phyloP scores from a whole-genome alignment of 2,888 invertebrate species.

The Pyralis farinalis region DNA sequence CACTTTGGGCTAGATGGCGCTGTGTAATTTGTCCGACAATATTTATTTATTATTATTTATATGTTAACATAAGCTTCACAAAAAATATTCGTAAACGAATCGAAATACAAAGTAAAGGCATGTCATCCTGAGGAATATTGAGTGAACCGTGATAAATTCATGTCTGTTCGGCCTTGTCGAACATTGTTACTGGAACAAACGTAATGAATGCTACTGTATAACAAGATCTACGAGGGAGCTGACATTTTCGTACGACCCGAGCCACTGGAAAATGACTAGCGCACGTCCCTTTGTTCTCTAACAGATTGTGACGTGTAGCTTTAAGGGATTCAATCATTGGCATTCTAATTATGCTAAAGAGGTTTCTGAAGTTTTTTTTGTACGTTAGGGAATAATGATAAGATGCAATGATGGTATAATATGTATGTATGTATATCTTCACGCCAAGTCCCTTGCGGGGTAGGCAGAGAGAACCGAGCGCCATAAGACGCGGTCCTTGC shows the following conservation, averaged over 20 bases:
- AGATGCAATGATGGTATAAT: no score
- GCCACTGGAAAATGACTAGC: constrained; percentile 24
- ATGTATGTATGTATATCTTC: no score
- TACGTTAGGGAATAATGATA: no score
- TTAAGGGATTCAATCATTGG: no score
- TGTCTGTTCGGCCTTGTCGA: constrained; percentile 28
- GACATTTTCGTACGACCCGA: constrained; percentile 24
- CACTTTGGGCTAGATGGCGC: no score
- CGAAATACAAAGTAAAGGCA: constrained; percentile 23
- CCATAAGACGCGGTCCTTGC: no score
- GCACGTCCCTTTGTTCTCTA: constrained; percentile 20
- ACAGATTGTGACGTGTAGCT: background rate
- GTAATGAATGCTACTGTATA: constrained; percentile 35
- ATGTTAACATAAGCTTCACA: background rate
- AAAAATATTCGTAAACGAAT: background rate
- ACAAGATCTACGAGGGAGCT: constrained; percentile 26
- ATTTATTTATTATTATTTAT: no score
- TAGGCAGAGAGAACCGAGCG: no score
- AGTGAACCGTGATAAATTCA: constrained; percentile 38
- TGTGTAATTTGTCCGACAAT: no score
- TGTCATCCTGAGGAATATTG: constrained; percentile 26
- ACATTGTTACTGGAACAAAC: constrained; percentile 30
- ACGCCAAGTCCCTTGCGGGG: no score
- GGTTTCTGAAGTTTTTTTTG: no score
- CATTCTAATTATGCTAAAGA: no score